Evolutionary conservation across 2,888 invertebrate genomes (phyloP), one percentile per base, ranked within the genome.

Genomic region (Rhynchonema sp.): DNA sequence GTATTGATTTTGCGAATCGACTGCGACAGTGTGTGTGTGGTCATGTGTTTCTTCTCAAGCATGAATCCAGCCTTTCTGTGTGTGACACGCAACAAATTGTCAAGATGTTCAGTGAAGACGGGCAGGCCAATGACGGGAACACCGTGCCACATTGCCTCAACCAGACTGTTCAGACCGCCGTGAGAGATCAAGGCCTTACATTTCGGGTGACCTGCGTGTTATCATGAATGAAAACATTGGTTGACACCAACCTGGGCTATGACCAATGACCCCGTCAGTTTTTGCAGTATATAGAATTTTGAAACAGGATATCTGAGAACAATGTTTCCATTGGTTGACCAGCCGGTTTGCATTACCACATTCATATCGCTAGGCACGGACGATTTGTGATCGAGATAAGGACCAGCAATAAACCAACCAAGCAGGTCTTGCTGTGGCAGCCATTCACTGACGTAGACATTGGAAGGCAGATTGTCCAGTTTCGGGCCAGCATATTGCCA

Each of bases 381-480:
- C n/a, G n/a, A n/a, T n/a, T n/a, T n/a, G n/a, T n/a, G n/a, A n/a
- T n/a, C n/a, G n/a, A n/a, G n/a, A n/a, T n/a, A n/a, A n/a, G n/a
- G n/a, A n/a, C n/a, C n/a, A n/a, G n/a, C n/a, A n/a, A n/a, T n/a
- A n/a, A 38, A 53, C 59, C 58, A 65, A 74, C 74, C 75, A 25
- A 77, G 64, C 26, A 77, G 66, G 64, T 75, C 73, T 61, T 75
- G 75, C 38, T 75, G 75, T 13, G 76, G 76, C 23, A 77, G 65
- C 74, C 75, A 76, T 17, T 69, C 64, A 17, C 66, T 62, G 2
- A 68, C 64, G 56, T 68, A 61, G 1, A 76, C 72, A 63, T 76
- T 76, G 1, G 60, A 17, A 0, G 74, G 73, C 2, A 64, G 29
- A 3, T 63, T 58, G 1, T 58, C 56, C 6, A 64, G 26, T 1